Percentiles rank a stretch among this genome's conserved stretches.
phyloP scores from a whole-genome alignment of 37 sponge, comb jelly and placozoan genomes.

The Ianthella basta region DNA sequence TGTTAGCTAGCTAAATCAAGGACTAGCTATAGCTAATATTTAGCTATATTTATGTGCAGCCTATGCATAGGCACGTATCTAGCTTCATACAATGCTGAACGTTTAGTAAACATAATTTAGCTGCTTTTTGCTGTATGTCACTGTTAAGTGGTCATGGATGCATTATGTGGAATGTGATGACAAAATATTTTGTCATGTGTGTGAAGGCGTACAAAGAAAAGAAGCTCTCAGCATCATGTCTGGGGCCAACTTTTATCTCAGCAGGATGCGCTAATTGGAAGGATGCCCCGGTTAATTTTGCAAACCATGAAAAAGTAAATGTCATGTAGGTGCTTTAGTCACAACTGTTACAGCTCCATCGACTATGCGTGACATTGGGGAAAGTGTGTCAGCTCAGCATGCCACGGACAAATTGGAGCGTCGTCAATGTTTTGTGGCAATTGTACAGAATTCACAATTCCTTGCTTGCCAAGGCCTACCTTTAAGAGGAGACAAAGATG shows the following conservation, averaged over 20 bases:
- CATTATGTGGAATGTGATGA: slow-evolving; percentile 1
- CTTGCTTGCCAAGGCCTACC: slow-evolving; percentile 46
- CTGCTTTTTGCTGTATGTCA: too few species aligned
- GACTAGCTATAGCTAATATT: too few species aligned
- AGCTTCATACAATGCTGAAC: too few species aligned
- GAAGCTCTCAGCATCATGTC: neutral
- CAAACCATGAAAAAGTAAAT: neutral
- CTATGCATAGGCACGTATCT: too few species aligned
- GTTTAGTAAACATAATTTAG: too few species aligned
- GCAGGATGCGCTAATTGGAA: neutral
- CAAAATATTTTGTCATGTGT: neutral
- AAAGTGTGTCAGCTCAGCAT: neutral
- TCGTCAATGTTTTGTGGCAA: neutral
- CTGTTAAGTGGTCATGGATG: neutral
- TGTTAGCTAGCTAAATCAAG: too few species aligned
- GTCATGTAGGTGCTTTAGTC: neutral
- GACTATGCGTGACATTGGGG: neutral
- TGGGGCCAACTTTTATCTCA: slow-evolving; percentile 5
- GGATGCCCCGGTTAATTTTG: neutral
- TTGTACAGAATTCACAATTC: neutral
- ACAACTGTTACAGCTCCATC: neutral
- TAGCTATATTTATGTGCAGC: too few species aligned
- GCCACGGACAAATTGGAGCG: neutral
- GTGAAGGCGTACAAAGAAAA: neutral
- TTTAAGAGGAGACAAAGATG: slow-evolving; percentile 34